Base-by-base conservation (phyloP, 1,140 invertebrate species). In the Drosophila subobscura region DNA sequence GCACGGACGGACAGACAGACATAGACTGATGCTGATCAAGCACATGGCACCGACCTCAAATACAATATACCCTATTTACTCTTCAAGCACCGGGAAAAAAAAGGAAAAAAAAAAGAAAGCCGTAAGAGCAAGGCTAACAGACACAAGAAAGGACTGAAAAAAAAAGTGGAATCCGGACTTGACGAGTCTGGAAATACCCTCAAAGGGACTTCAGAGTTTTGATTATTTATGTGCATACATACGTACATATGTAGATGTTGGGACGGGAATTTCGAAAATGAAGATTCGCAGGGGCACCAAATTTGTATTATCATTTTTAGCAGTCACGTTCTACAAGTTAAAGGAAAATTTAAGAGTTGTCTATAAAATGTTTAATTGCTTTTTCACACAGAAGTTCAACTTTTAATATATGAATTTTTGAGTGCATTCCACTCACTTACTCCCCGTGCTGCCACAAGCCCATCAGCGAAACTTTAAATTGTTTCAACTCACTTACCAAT, bases 211-310 rank as follows among this genome's bases (percentile, higher is more conserved):
- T 47, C 63, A n/a, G n/a, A 47, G 45, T 50, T 41, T 25, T 44
- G 33, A 49, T 55, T 68, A 56, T 68, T 68, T 68, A 56, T 68
- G 67, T 47, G n/a, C n/a, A n/a, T n/a, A n/a, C n/a, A n/a, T n/a
- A n/a, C n/a, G n/a, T n/a, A n/a, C n/a, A n/a, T n/a, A 68, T 22
- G 47, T 22, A 40, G 33, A 25, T 23, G 33, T 27, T 52, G 14
- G 25, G 3, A 33, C 22, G 25, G 5, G 25, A 27, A 27, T 27
- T 6, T 1, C 25, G 25, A 1, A 27, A 5, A 0, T 27, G 2
- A 27, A 27, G 25, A 27, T 6, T 27, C 3, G 2, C 8, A 33
- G 29, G 10, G 29, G 8, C 8, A 33, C 0, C 8, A 8, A 33
- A 33, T 33, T 33, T 3, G 0, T 1, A 10, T 33, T 10, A 0